These are phyloP conservation scores for Brachylomia viminalis DNA, from an alignment of 2,888 invertebrate species.

Conservation along the genomic window DNA sequence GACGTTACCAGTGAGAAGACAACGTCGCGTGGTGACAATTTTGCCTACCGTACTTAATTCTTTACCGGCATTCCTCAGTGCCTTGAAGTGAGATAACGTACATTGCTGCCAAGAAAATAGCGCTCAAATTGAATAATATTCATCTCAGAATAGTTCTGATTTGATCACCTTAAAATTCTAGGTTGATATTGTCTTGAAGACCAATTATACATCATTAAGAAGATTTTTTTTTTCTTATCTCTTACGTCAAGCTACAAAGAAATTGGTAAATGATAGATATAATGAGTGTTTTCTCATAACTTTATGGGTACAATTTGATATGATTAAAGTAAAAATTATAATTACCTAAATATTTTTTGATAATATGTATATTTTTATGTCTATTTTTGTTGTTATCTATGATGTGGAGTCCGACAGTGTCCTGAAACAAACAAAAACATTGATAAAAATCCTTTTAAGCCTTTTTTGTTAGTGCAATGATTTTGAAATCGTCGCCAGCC, in stretches of 20 bases:
- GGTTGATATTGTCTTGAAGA: constrained; percentile 56
- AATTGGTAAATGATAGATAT: constrained; percentile 13
- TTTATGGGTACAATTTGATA: constrained; percentile 68
- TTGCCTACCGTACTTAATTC: background rate
- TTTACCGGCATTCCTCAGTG: background rate
- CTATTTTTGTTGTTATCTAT: constrained; percentile 82
- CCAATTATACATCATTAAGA: constrained; percentile 5
- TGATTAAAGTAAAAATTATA: constrained; percentile 71
- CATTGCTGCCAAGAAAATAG: background rate
- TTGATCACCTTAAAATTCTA: constrained; percentile 28
- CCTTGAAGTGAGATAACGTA: background rate
- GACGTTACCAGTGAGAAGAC: background rate
- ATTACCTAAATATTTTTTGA: constrained; percentile 59
- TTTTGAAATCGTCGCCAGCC: background rate
- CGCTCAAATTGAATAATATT: constrained; percentile 5
- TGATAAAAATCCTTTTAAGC: background rate
- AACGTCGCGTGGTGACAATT: background rate
- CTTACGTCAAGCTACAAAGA: constrained; percentile 5
- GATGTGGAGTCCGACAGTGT: constrained; percentile 87
- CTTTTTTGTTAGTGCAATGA: background rate
- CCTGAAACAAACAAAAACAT: constrained; percentile 77
- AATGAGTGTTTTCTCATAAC: constrained; percentile 27
- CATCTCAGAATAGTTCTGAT: background rate
- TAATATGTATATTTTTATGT: constrained; percentile 47
- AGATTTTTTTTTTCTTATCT: background rate